phyloP scores from a whole-genome alignment of 2,888 invertebrate genomes.

The Eulithis prunata region DNA sequence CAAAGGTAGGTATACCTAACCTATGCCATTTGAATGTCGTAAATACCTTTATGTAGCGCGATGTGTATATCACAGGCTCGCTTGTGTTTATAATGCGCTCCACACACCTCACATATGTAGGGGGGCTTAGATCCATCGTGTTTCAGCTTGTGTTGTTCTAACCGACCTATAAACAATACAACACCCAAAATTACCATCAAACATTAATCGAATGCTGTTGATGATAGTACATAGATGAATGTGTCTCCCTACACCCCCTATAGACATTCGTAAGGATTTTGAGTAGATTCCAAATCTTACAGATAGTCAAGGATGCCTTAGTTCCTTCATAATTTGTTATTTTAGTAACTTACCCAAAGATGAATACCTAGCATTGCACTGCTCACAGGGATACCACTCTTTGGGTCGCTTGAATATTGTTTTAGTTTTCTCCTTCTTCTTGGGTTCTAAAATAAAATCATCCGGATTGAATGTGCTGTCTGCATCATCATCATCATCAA shows the following conservation, averaged over 20 bases:
- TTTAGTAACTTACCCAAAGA: constrained; percentile 57
- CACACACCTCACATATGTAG: constrained; percentile 84
- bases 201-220: too few relatives aligned
- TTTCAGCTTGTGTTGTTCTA: constrained; percentile 72
- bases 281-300: too few relatives aligned
- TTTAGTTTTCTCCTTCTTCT: constrained; percentile 45
- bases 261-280: too few relatives aligned
- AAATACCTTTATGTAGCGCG: constrained; percentile 81
- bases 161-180: constrained; percentile 59
- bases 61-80: constrained; percentile 86
- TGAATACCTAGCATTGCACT: constrained; percentile 71
- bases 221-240: too few relatives aligned
- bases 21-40: too few relatives aligned
- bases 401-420: constrained; percentile 54
- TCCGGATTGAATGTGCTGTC: constrained; percentile 45
- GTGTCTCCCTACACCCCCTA: too few relatives aligned
- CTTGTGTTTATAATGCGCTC: constrained; percentile 86
- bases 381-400: constrained; percentile 69
- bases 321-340: too few relatives aligned
- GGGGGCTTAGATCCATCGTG: constrained; percentile 78
- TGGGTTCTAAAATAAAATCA: constrained; percentile 39
- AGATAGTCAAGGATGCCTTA: too few relatives aligned
- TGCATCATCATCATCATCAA: constrained; percentile 56
- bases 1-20: too few relatives aligned
- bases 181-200: too few relatives aligned